These are phyloP conservation scores for Lobophora halterata DNA, from an alignment of 2,888 invertebrate genomes.

Conservation along the genomic window DNA sequence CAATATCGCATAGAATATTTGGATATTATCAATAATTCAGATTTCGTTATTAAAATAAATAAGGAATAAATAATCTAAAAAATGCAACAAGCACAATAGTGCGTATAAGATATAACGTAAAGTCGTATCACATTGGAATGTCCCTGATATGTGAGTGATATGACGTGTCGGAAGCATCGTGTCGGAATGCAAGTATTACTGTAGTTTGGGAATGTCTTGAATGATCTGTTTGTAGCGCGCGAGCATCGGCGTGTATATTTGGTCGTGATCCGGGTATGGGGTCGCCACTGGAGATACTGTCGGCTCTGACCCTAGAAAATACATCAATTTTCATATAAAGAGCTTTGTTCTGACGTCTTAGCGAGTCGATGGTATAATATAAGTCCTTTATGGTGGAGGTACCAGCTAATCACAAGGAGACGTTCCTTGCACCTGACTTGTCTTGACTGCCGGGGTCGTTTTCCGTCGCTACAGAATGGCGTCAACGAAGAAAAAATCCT, in stretches of 20 bases:
- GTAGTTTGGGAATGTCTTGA: conserved; percentile 53
- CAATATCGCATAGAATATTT: too few relatives aligned
- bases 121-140: conserved; percentile 8
- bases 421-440: too few relatives aligned
- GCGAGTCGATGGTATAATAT: too few relatives aligned
- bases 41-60: conserved; percentile 30
- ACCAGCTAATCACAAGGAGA: too few relatives aligned
- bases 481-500: too few relatives aligned
- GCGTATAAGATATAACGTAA: conserved; percentile 8
- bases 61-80: conserved; percentile 15
- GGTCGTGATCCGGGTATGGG: conserved; percentile 87
- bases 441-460: too few relatives aligned
- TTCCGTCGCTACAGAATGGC: too few relatives aligned
- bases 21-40: conserved; percentile 37
- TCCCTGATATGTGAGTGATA: conserved; percentile 1
- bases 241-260: conserved; percentile 88
- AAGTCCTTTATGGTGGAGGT: too few relatives aligned
- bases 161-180: too few relatives aligned
- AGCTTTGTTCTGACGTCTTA: too few relatives aligned
- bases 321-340: too few relatives aligned
- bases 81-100: conserved; percentile 21
- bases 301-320: conserved; percentile 51
- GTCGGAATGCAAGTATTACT: conserved; percentile 23
- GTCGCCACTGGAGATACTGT: conserved; percentile 79
- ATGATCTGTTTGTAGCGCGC: conserved; percentile 80